Evolutionary conservation across 30 jellyfish, hydroid and myxozoan species (phyloP).

Genomic region (Mastigias papua): DNA sequence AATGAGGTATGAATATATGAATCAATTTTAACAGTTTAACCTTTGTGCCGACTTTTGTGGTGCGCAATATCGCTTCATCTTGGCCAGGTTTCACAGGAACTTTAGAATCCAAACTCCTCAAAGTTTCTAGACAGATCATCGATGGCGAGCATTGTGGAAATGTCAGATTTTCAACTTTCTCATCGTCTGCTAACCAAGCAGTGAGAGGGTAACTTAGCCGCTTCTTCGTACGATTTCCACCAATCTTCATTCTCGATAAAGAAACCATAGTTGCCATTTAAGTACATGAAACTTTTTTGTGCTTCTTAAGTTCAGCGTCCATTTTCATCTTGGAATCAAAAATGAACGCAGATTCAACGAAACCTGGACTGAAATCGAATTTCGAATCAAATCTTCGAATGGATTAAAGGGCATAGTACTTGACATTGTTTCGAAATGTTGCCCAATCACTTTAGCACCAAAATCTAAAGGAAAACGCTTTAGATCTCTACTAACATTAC

Average conservation of each 20-base stretch:
- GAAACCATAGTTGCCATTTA: not conserved
- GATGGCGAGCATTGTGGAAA: constrained; percentile 91
- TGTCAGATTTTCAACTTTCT: constrained; percentile 44
- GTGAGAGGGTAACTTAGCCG: not conserved
- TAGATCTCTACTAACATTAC: too few species aligned
- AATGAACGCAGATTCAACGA: not conserved
- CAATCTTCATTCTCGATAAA: constrained; percentile 1
- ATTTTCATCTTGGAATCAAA: too few species aligned
- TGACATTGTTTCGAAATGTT: too few species aligned
- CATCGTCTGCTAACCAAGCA: constrained; percentile 42
- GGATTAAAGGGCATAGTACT: too few species aligned
- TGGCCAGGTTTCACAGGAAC: constrained; percentile 88
- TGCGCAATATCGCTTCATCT: constrained; percentile 65
- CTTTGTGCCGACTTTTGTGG: constrained; percentile 95
- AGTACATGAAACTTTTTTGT: not conserved
- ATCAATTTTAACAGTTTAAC: too few species aligned
- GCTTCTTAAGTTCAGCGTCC: too few species aligned
- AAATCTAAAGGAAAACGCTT: too few species aligned
- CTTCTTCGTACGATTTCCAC: not conserved
- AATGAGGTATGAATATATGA: too few species aligned
- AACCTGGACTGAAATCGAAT: not conserved
- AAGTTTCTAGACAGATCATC: constrained; percentile 72
- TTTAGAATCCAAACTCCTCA: constrained; percentile 83
- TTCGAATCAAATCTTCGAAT: not conserved
- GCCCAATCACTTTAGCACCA: too few species aligned